A percentile compares a stretch with the other conserved stretches of the same genome.
Conservation (phyloP, 2,888 invertebrate genomes). For the Clusia tigrina region DNA sequence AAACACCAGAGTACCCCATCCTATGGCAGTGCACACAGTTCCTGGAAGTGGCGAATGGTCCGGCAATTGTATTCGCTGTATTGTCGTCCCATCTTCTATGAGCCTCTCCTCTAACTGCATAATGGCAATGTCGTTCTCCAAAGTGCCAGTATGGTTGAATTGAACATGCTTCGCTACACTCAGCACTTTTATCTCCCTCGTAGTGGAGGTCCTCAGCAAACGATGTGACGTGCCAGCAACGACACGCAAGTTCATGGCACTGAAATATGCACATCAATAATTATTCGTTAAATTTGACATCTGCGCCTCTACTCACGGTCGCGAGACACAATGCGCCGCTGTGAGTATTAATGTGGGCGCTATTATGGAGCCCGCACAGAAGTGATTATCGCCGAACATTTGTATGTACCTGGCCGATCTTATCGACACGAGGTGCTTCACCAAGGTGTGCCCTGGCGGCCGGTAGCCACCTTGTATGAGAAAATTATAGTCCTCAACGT, state of each 20-base stretch:
- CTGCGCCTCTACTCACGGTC: too few species aligned
- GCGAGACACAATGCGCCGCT: constrained; percentile 42
- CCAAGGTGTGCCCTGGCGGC: not conserved
- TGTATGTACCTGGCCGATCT: constrained; percentile 34
- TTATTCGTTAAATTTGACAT: too few species aligned
- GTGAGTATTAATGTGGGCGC: constrained; percentile 37
- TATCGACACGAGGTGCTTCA: constrained; percentile 40
- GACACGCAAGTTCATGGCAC: constrained; percentile 15
- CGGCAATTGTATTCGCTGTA: not conserved
- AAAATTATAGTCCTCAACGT: not conserved
- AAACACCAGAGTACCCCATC: constrained; percentile 40
- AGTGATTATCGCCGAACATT: constrained; percentile 46
- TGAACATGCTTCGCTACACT: constrained; percentile 30
- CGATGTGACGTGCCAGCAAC: constrained; percentile 35
- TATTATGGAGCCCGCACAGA: constrained; percentile 41
- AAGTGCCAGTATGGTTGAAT: too few species aligned
- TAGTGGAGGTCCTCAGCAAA: not conserved
- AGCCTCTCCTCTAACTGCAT: constrained; percentile 27
- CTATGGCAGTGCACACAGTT: constrained; percentile 28
- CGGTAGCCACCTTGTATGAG: not conserved
- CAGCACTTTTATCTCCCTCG: constrained; percentile 24
- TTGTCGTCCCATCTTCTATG: constrained; percentile 18
- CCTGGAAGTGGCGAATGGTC: not conserved
- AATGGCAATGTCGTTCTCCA: constrained; percentile 39
- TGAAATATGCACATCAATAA: not conserved